Evolutionary conservation across 1,140 invertebrate genomes (phyloP).

Genomic region (Aphidius gifuensis): DNA sequence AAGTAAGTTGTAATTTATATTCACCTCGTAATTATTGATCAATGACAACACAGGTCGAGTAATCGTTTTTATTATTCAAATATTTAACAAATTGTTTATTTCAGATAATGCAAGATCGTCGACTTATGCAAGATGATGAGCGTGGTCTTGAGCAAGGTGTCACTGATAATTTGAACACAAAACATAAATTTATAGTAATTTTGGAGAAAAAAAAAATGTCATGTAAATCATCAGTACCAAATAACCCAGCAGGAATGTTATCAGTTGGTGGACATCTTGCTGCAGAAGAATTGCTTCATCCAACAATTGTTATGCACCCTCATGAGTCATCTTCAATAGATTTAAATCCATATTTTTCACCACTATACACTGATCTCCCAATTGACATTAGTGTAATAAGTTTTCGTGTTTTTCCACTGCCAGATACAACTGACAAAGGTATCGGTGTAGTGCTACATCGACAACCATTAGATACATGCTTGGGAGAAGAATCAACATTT

Average conservation of each 20-base stretch:
- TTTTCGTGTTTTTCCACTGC: constrained; percentile 43
- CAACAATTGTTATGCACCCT: constrained; percentile 61
- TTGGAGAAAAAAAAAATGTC: constrained; percentile 60
- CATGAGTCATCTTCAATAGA: constrained; percentile 44
- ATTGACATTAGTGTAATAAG: constrained; percentile 46
- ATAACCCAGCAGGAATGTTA: constrained; percentile 61
- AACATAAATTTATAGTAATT: constrained; percentile 72
- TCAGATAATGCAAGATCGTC: constrained; percentile 88
- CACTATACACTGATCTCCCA: constrained; percentile 51
- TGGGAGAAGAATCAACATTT: constrained; percentile 37
- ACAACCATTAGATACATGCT: constrained; percentile 59
- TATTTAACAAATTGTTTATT: neutral
- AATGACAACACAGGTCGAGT: neutral
- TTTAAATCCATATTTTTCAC: constrained; percentile 54
- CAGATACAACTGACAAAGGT: constrained; percentile 49
- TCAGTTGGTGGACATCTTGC: constrained; percentile 63
- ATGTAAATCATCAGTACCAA: constrained; percentile 48
- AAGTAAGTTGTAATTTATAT: constrained; percentile 57
- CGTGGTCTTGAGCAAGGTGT: constrained; percentile 88
- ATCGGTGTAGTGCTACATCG: constrained; percentile 61
- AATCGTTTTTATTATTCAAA: constrained; percentile 2
- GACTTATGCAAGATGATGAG: constrained; percentile 91
- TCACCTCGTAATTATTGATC: neutral
- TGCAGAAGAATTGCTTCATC: constrained; percentile 67
- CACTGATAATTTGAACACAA: constrained; percentile 80